Base-by-base conservation (phyloP, 2,888 invertebrate species). In the Drosophila buzzatii region DNA sequence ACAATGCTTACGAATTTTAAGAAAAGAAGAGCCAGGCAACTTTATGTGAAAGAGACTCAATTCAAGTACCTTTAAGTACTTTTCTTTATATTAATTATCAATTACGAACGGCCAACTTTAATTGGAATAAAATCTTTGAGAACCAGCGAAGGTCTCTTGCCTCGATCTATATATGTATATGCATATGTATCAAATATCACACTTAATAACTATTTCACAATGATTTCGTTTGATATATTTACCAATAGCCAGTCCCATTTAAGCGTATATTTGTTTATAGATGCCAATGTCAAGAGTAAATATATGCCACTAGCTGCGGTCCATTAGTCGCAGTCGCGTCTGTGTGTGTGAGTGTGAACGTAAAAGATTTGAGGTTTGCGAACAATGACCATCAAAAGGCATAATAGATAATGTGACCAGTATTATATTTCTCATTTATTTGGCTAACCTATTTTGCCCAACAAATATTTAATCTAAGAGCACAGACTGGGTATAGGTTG, bases 401-500 rank as follows among this genome's bases (percentile, higher is more conserved):
- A 67, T 44, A 67, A 20, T 69, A 49, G 55, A 23, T 37, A 41
- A 14, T 57, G 39, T 59, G 31, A 52, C 49, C 18, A 52, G 77
- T 79, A 49, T 77, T 56, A 79, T 73, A 63, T 79, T 76, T 76
- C 70, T 56, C 70, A 78, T 71, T 18, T 67, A 77, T 81, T 80
- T 83, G 73, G 61, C 72, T 82, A 80, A 75, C 82, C 81, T 62
- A 82, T 72, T 76, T 83, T 57, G 18, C n/a, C 37, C 31, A 20
- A 16, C 60, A 57, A 62, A 49, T 47, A 60, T 41, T 49, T 57
- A 63, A 66, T 53, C 66, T 41, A 58, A 62, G 51, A 62, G 49
- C 35, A 56, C 56, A 44, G 62, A 53, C 69, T 57, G 70, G 27
- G 66, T 69, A 75, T 79, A 71, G 70, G 70, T 79, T 70, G 66